Evolutionary conservation across 2,113 vertebrate species (phyloP).

Genomic region (Polypterus bichir): DNA sequence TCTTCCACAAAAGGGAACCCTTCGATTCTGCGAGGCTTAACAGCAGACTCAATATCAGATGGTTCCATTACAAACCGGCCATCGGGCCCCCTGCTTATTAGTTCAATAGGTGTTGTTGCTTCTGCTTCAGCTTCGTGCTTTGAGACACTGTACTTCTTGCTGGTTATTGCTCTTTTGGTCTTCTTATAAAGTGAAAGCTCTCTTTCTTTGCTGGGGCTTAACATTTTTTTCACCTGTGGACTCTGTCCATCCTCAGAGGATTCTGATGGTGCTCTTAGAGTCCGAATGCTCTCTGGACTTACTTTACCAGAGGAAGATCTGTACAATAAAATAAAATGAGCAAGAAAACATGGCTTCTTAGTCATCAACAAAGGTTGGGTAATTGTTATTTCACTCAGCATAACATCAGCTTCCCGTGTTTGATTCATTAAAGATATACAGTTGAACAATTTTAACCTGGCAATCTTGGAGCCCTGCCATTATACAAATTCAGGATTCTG

Average conservation of each 20-base stretch:
- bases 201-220: slow-evolving; percentile 80
- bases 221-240: slow-evolving; percentile 75
- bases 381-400: too few relatives aligned
- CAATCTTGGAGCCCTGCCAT: too few relatives aligned
- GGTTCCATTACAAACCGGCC: slow-evolving; percentile 88
- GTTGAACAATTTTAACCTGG: too few relatives aligned
- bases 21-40: slow-evolving; percentile 77
- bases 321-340: slow-evolving; percentile 1
- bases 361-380: too few relatives aligned
- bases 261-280: slow-evolving; percentile 76
- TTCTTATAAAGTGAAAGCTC: slow-evolving; percentile 95
- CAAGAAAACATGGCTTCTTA: too few relatives aligned
- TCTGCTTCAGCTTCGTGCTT: slow-evolving; percentile 80
- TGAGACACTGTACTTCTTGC: slow-evolving; percentile 95
- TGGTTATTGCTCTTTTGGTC: slow-evolving; percentile 93
- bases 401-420: too few relatives aligned
- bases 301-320: slow-evolving; percentile 96
- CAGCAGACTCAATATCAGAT: slow-evolving; percentile 62
- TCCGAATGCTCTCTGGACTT: slow-evolving; percentile 91
- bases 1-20: slow-evolving; percentile 96
- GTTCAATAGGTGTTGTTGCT: slow-evolving; percentile 86
- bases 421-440: too few relatives aligned
- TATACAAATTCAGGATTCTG: too few relatives aligned
- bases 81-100: slow-evolving; percentile 89
- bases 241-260: slow-evolving; percentile 77